Evolutionary conservation across 2,888 invertebrate genomes (phyloP), one percentile per base, ranked within the genome.

Genomic region (Pinctada fucata): DNA sequence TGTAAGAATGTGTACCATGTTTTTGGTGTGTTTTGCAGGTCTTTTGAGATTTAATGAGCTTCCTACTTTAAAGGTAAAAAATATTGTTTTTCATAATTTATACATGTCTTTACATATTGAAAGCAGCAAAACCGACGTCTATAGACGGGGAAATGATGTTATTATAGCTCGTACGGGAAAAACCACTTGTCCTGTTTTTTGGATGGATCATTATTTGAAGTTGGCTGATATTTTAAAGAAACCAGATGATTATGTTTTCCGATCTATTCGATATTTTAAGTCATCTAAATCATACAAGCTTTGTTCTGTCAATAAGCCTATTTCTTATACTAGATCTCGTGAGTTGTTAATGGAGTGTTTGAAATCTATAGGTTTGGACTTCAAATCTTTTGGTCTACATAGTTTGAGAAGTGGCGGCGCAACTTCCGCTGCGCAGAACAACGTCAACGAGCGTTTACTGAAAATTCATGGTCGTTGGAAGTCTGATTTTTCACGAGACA

Each of bases 391-490:
- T 70, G 73, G 78, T 63, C 47, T 82, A 16, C 80, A 78, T 74
- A 72, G 72, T 10, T 68, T 79, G 3, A 52, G 78, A 10, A 68
- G 70, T 13, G 73, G 70, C 31, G 74, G 76, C 3, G 71, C 75
- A 8, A 72, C 78, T 45, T 48, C 76, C 1, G 81, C 76, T 31
- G 74, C 72, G 2, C 3, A 2, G 13, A 31, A 48, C 51, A 31
- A 49, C n/a, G 75, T 80, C n/a, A 52, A 5, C 48, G 78, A 73
- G 13, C 6, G 79, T 10, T 70, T 79, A 10, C 58, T 82, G 2
- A 82, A 80, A 65, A 78, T 51, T n/a, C 76, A 80, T 65, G 76
- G 80, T 10, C 51, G 78, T n/a, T 78, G 76, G 78, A 71, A 66
- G 13, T 49, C 78, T 1, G 80, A 82, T 49, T 31, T 48, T 49